A percentile compares a stretch with the other conserved stretches of the same genome.
Evolutionary conservation across 2,797 vertebrate genomes (phyloP).

Genomic region (Macropus fuliginosus): DNA sequence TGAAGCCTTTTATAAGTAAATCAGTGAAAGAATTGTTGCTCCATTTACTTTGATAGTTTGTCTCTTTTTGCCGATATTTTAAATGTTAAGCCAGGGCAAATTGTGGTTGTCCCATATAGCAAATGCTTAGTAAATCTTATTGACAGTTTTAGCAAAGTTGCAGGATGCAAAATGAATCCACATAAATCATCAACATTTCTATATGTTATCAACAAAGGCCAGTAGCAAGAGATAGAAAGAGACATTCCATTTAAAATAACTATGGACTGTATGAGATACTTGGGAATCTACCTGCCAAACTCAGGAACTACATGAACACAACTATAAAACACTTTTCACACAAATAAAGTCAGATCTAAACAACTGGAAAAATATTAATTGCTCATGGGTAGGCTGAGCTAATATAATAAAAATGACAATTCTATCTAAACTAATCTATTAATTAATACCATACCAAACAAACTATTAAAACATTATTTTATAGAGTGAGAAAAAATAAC

Average conservation of each 20-base stretch:
- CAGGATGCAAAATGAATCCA: too few relatives aligned
- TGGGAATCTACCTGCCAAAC: background rate
- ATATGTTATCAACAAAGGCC: too few relatives aligned
- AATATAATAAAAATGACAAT: background rate
- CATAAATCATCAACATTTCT: too few relatives aligned
- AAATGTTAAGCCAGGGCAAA: background rate
- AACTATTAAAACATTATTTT: background rate
- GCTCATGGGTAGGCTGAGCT: background rate
- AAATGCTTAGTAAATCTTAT: background rate
- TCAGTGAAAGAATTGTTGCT: slow-evolving; percentile 36
- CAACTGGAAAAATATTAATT: background rate
- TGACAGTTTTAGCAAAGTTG: background rate
- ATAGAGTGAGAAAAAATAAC: background rate
- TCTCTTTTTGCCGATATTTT: background rate
- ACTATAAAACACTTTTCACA: background rate
- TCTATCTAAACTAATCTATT: background rate
- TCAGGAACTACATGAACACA: background rate
- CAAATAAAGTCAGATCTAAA: background rate
- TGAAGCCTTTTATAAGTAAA: background rate
- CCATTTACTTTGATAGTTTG: background rate
- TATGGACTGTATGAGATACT: too few relatives aligned
- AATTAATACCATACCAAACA: background rate
- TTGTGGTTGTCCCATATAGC: background rate
- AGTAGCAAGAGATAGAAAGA: too few relatives aligned
- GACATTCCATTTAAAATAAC: too few relatives aligned